Conservation (phyloP, 2,113 vertebrate genomes). For the Megaceryle maxima region DNA sequence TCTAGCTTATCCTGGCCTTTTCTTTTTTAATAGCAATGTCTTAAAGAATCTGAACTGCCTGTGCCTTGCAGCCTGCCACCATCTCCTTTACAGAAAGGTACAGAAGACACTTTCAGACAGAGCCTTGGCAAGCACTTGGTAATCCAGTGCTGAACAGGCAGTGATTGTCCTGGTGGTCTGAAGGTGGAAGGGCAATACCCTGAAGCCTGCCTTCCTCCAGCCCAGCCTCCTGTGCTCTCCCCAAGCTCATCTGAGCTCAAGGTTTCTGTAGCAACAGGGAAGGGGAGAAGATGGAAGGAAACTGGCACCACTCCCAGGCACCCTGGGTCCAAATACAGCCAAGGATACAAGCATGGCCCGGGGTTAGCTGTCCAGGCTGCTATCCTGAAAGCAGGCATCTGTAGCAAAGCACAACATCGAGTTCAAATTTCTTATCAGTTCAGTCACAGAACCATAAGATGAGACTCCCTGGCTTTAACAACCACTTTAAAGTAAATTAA, state of each 20-base stretch:
- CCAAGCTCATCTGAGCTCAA: neutral
- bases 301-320: neutral
- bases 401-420: neutral
- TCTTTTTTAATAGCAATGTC: neutral
- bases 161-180: neutral
- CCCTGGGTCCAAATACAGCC: neutral
- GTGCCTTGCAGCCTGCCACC: neutral
- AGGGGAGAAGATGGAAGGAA: neutral
- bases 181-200: neutral
- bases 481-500: slow-evolving; percentile 63
- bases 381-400: slow-evolving; percentile 8
- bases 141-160: fast-evolving
- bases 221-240: neutral
- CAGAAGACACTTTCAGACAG: neutral
- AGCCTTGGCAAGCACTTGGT: neutral
- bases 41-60: neutral
- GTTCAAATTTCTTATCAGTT: slow-evolving; percentile 43
- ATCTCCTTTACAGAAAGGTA: neutral
- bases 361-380: neutral
- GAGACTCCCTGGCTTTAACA: slow-evolving; percentile 33
- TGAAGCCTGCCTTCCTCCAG: neutral
- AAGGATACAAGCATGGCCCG: neutral
- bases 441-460: slow-evolving; percentile 19
- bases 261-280: slow-evolving; percentile 38
- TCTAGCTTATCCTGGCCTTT: neutral